Conservation (phyloP, 2,113 vertebrate genomes). For the Cochlearius cochlearius region DNA sequence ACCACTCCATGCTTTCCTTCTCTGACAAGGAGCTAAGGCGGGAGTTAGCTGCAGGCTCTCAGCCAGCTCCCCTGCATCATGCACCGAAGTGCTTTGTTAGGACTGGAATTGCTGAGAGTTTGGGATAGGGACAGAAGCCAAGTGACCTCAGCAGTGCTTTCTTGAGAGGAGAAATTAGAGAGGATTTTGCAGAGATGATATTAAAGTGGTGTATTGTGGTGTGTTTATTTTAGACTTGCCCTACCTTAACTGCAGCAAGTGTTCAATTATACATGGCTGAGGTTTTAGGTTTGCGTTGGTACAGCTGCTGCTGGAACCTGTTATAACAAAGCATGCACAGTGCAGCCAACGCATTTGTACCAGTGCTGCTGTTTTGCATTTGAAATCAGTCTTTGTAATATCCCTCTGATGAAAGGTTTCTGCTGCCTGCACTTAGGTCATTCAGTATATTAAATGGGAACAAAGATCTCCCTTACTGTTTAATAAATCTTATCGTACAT, state of each 20-base stretch:
- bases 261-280: conserved; percentile 38
- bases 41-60: background rate
- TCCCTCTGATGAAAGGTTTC: conserved; percentile 7
- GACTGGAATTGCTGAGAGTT: background rate
- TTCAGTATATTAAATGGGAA: conserved; percentile 17
- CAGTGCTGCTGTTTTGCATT: conserved; percentile 8
- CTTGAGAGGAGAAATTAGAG: conserved; percentile 27
- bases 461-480: background rate
- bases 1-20: background rate
- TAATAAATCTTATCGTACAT: background rate
- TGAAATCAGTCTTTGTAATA: conserved; percentile 22
- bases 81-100: background rate
- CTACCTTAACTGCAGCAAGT: conserved; percentile 12
- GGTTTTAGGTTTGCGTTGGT: background rate
- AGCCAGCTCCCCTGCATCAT: background rate
- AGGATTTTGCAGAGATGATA: conserved; percentile 21
- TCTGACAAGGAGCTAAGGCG: background rate
- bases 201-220: conserved; percentile 33
- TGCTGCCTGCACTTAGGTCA: conserved; percentile 23
- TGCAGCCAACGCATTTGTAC: background rate
- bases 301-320: conserved; percentile 33
- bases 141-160: conserved; percentile 47
- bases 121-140: conserved; percentile 1
- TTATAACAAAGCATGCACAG: conserved; percentile 1
- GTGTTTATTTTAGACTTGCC: conserved; percentile 51